Base-by-base conservation (phyloP, 2,113 vertebrate species). In the Aptenodytes forsteri region DNA sequence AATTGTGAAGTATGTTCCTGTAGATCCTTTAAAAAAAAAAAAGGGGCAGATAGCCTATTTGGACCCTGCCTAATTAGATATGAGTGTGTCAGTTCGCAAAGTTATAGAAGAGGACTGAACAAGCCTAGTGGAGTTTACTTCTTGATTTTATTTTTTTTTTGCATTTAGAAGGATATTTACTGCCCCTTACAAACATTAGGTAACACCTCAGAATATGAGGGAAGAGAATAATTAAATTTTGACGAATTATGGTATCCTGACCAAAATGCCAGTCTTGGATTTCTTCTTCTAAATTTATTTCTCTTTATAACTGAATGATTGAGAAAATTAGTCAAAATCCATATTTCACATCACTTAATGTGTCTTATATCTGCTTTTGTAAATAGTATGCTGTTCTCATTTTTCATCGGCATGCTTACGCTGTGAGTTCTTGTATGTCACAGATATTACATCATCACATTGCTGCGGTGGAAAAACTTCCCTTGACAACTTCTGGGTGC, bases 391-490 rank as follows among this genome's bases (percentile, higher is more conserved):
- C 58, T 49, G 15, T 77, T 66, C 36, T 77, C 17, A 9, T 50
- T 93, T 75, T 62, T 84, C 20, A 34, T 71, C 42, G 34, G 8
- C 3, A 0, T 42, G 16, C 79, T 94, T 79, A 84, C 0, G 5
- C 47, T 86, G 29, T 93, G 77, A 70, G 9, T 89, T 89, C 58
- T 95, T 96, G 19, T 94, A 5, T 94, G 36, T 65, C 77, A 44
- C 96, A 99, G 99, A 99, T 99, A 97, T 80, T 99, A 49, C 99
- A 99, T 94, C 99, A 99, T 97, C 99, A 99, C 85, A 99, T 99
- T 67, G 99, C 99, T 83, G 98, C 98, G 0, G 99, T 99, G 92
- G 99, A 99, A 94, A 99, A 99, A 91, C 98, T 99, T 66, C 98
- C 99, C 36, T 98, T 99, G 97, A 99, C 99, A 71, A 99, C 99